phyloP scores from a whole-genome alignment of 2,888 invertebrate genomes.

The Eurytoma californica region DNA sequence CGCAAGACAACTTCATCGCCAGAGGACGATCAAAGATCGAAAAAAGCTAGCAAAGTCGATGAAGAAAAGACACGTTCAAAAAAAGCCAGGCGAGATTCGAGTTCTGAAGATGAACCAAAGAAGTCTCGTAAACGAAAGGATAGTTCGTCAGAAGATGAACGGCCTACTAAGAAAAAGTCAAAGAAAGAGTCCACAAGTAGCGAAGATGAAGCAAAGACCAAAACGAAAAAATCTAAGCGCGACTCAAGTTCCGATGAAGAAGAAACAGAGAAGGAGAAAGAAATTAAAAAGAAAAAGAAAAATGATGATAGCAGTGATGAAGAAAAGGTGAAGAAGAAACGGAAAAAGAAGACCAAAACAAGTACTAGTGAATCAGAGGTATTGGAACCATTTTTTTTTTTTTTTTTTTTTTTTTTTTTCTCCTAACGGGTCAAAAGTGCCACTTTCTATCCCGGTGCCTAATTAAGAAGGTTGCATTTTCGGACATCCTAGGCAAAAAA shows the following conservation, averaged over 20 bases:
- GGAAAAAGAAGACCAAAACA: constrained; percentile 74
- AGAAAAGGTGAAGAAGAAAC: constrained; percentile 77
- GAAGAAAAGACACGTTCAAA: constrained; percentile 74
- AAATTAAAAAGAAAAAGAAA: constrained; percentile 80
- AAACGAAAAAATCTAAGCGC: constrained; percentile 67
- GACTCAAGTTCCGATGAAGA: constrained; percentile 79
- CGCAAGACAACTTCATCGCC: constrained; percentile 70
- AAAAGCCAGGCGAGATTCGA: constrained; percentile 76
- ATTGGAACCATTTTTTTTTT: constrained; percentile 43
- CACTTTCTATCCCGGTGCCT: too few species aligned
- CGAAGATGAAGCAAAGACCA: constrained; percentile 69
- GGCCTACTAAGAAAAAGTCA: constrained; percentile 76
- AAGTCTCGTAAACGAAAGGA: constrained; percentile 80
- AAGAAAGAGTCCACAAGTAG: constrained; percentile 71
- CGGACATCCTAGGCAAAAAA: too few species aligned
- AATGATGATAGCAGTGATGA: constrained; percentile 79
- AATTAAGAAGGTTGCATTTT: too few species aligned
- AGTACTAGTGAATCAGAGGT: constrained; percentile 74
- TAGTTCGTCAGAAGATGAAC: constrained; percentile 79
- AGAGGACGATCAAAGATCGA: constrained; percentile 69
- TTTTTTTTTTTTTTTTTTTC: neutral
- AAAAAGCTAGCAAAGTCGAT: constrained; percentile 65
- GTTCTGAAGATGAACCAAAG: constrained; percentile 79
- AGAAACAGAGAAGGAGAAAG: constrained; percentile 80
- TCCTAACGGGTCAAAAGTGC: too few species aligned